Conservation (phyloP, 2,797 vertebrate species). For the Mormyrus hasselquistii region DNA sequence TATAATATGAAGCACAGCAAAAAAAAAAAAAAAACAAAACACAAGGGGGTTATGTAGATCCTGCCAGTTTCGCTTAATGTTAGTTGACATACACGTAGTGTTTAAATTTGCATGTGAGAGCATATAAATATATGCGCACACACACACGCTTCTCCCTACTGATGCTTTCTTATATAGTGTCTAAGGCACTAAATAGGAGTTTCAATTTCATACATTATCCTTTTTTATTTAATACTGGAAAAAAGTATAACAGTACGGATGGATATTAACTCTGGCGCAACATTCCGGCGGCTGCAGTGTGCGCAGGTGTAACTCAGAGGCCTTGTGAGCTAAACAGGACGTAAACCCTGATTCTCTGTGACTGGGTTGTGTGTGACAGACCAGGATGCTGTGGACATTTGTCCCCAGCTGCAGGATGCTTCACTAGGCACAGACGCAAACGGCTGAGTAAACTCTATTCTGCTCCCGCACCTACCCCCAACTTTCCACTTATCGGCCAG, state of each 20-base stretch:
- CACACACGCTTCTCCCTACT: conserved; percentile 58
- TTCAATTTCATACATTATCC: conserved; percentile 19
- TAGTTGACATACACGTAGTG: conserved; percentile 33
- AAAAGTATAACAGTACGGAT: background rate
- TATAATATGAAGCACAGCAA: conserved; percentile 68
- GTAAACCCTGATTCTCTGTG: background rate
- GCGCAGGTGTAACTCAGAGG: background rate
- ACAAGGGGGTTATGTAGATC: conserved; percentile 25
- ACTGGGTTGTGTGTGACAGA: background rate
- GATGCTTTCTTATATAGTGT: conserved; percentile 86
- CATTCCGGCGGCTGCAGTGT: conserved; percentile 14
- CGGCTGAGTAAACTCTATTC: background rate
- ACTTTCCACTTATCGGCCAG: background rate
- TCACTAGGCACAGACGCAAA: background rate
- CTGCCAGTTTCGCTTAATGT: conserved; percentile 28
- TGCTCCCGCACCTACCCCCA: background rate
- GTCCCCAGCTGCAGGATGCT: background rate
- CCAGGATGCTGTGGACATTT: background rate
- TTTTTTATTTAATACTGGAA: conserved; percentile 20
- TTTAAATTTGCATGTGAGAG: conserved; percentile 14
- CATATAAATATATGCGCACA: conserved; percentile 44
- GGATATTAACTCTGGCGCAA: conserved; percentile 9
- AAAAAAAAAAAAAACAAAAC: conserved; percentile 64
- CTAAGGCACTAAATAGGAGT: conserved; percentile 78
- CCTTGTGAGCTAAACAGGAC: background rate